These are phyloP conservation scores for Apis florea DNA, from an alignment of 1,140 invertebrate genomes.

Conservation along the genomic window DNA sequence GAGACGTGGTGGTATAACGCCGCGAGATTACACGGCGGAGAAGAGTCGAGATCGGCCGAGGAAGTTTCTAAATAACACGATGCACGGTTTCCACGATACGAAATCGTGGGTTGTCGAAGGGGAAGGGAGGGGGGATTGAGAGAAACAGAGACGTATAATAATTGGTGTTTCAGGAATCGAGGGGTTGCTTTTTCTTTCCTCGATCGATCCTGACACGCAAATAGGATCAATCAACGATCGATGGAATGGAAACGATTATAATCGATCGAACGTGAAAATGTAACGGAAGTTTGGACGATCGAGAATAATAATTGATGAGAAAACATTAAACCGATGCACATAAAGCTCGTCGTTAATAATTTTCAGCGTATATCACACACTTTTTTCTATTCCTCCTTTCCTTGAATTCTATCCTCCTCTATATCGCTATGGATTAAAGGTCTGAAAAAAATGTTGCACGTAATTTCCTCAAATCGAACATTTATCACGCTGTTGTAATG, in stretches of 20 bases:
- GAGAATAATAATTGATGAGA: no score
- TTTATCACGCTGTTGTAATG: no score
- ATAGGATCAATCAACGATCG: neutral
- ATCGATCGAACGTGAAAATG: neutral
- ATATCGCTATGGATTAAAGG: no score
- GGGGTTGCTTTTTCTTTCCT: constrained; percentile 1
- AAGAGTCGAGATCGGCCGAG: neutral
- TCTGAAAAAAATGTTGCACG: no score
- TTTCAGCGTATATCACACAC: no score
- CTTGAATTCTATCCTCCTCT: no score
- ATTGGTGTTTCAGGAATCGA: constrained; percentile 21
- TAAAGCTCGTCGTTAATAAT: no score
- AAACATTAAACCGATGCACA: no score
- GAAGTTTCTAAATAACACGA: constrained; percentile 39
- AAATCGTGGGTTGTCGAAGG: neutral
- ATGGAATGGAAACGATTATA: neutral
- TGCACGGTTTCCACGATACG: constrained; percentile 10
- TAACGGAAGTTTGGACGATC: neutral
- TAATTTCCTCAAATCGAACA: no score
- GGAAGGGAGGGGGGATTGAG: neutral
- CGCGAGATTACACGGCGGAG: constrained; percentile 28
- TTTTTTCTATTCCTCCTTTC: no score
- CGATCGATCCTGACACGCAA: constrained; percentile 5
- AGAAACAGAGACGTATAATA: neutral
- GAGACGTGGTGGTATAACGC: neutral